Percentiles rank a stretch among this genome's conserved stretches.
These are phyloP conservation scores for Orchesella flavescens DNA, from an alignment of 2,888 invertebrate genomes.

Conservation along the genomic window DNA sequence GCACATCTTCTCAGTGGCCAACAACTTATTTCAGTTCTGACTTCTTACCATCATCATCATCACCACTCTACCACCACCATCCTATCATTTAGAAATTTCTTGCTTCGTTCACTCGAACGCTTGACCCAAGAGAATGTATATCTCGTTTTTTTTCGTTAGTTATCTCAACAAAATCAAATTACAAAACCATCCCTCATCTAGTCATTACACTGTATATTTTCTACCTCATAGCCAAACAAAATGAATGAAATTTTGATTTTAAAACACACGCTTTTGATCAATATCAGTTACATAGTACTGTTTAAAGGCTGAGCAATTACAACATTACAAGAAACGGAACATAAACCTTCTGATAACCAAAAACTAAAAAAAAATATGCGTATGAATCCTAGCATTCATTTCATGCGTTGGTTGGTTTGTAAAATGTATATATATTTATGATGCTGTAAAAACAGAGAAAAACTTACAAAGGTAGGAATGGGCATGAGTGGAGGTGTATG, in stretches of 20 bases:
- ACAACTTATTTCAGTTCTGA: constrained; percentile 36
- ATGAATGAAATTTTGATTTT: constrained; percentile 15
- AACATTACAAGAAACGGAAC: background rate
- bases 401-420: too few relatives aligned
- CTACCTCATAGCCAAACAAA: constrained; percentile 9
- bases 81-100: constrained; percentile 47
- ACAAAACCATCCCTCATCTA: constrained; percentile 49
- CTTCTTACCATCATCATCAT: constrained; percentile 26
- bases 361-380: background rate
- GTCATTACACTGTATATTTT: constrained; percentile 7
- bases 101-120: constrained; percentile 48
- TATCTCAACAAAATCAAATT: constrained; percentile 50
- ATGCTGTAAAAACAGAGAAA: background rate
- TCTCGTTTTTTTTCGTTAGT: constrained; percentile 48
- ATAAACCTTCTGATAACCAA: background rate
- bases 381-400: too few relatives aligned
- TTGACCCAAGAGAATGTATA: constrained; percentile 46
- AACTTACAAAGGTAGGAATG: constrained; percentile 73
- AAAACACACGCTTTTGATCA: constrained; percentile 3
- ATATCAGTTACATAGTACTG: background rate
- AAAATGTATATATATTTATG: too few relatives aligned
- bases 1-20: constrained; percentile 57
- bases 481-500: constrained; percentile 77
- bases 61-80: constrained; percentile 3
- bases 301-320: background rate